These are phyloP conservation scores for Vulpes vulpes DNA, from an alignment of 2,113 vertebrate genomes.

Conservation along the genomic window DNA sequence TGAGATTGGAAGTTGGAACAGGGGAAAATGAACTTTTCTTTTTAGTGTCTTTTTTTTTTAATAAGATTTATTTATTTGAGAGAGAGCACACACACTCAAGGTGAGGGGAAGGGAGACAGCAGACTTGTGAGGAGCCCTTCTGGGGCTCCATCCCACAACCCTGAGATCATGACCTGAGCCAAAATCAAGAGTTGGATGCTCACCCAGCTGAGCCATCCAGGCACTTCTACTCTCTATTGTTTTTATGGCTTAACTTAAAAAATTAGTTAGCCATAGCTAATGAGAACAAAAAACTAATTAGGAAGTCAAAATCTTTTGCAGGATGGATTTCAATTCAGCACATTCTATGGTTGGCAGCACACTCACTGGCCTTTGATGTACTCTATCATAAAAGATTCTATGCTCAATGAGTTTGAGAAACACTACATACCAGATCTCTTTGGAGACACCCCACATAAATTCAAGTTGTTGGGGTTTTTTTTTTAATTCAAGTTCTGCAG, in stretches of 20 bases:
- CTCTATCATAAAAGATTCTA: not conserved
- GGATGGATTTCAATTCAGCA: not conserved
- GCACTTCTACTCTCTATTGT: not conserved
- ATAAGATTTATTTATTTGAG: not conserved
- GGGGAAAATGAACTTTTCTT: not conserved
- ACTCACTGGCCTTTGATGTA: not conserved
- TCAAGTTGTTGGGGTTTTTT: too few species aligned
- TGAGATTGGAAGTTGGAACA: not conserved
- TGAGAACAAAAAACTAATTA: not conserved
- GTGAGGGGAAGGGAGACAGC: not conserved
- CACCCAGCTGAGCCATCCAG: not conserved
- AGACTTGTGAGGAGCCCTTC: not conserved
- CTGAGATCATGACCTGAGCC: not conserved
- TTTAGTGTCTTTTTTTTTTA: not conserved
- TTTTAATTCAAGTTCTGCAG: not conserved
- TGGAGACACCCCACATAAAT: not conserved
- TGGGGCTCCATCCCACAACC: not conserved
- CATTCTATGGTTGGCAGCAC: not conserved
- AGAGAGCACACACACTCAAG: not conserved
- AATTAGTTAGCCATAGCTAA: not conserved
- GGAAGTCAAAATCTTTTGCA: not conserved
- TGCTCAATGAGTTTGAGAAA: not conserved
- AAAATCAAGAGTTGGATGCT: not conserved
- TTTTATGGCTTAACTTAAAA: not conserved
- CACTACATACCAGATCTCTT: not conserved